Base-by-base conservation (phyloP, 2,888 invertebrate genomes). In the Epinotia demarniana region DNA sequence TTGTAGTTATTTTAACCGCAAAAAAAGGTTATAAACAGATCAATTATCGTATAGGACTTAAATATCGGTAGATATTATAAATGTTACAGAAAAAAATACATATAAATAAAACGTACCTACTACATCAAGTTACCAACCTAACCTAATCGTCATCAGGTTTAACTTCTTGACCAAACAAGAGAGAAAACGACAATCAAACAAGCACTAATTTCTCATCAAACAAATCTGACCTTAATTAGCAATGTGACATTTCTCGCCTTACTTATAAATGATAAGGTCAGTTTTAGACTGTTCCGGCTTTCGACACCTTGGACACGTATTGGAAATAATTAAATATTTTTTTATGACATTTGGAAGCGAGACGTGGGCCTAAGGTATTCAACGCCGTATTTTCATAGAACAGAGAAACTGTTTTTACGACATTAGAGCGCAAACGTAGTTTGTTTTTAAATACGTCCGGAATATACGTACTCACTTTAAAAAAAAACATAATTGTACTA, bases 171-270 rank as follows among this genome's bases (percentile, higher is more conserved):
- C 53, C 0, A 43, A 11, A 68, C 43, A 66, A 63, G 58, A 75
- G 75, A 67, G 72, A 75, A 74, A 72, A 67, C 74, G 57, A 19
- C 39, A 19, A 9, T 18, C 60, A 71, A 60, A 57, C 63, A 33
- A 74, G 49, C 69, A 64, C 58, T 69, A 33, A 70, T 70, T 71
- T 75, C 75, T 71, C 75, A 66, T 71, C 75, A 75, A 75, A 75
- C 64, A 71, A 23, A 33, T 23, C 16, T 66, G 70, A 43, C 75
- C 75, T 75, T 75, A 75, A 75, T 75, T 75, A 72, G 16, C n/a
- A 0, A 13, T 19, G 60, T 19, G 72, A 66, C 75, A 75, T 46
- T 71, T 66, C 75, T 66, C 75, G 55, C 75, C 53, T 62, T 13
- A 69, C 62, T 27, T 55, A 16, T 70, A 62, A 71, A 39, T 13